Percentiles rank a stretch among this genome's conserved stretches.
Evolutionary conservation across 2,797 vertebrate species (phyloP).

Genomic region (Choloepus didactylus): DNA sequence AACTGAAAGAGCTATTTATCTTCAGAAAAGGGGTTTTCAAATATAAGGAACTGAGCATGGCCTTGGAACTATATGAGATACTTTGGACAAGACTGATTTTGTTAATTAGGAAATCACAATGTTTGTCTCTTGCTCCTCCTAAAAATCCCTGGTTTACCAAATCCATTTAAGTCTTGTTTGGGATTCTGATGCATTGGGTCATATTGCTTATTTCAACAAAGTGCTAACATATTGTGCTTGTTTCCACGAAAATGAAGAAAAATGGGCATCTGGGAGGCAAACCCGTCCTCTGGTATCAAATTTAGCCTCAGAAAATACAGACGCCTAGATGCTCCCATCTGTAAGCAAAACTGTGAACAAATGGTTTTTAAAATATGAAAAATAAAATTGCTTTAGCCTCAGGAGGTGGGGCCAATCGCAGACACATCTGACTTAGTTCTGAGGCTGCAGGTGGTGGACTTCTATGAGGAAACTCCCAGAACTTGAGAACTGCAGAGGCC

Average conservation of each 20-base stretch:
- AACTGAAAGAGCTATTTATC: neutral
- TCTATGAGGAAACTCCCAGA: neutral
- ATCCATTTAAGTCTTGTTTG: neutral
- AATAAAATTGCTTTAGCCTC: neutral
- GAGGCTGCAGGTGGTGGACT: neutral
- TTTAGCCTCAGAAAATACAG: neutral
- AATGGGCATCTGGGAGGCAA: neutral
- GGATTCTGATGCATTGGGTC: neutral
- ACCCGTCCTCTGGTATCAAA: neutral
- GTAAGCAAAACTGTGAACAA: neutral
- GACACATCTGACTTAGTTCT: neutral
- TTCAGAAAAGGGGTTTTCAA: neutral
- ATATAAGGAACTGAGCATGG: neutral
- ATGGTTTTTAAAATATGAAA: neutral
- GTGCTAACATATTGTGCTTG: neutral
- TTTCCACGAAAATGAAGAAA: slow-evolving; percentile 27
- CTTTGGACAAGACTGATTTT: neutral
- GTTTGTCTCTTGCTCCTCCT: neutral
- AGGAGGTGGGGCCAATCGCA: neutral
- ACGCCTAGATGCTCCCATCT: neutral
- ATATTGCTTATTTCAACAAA: neutral
- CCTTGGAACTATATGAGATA: neutral
- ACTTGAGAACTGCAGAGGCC: too few relatives aligned
- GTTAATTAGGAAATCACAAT: neutral
- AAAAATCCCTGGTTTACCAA: neutral